Base-by-base conservation (phyloP, 1,140 invertebrate genomes). In the Neodiprion fabricii region DNA sequence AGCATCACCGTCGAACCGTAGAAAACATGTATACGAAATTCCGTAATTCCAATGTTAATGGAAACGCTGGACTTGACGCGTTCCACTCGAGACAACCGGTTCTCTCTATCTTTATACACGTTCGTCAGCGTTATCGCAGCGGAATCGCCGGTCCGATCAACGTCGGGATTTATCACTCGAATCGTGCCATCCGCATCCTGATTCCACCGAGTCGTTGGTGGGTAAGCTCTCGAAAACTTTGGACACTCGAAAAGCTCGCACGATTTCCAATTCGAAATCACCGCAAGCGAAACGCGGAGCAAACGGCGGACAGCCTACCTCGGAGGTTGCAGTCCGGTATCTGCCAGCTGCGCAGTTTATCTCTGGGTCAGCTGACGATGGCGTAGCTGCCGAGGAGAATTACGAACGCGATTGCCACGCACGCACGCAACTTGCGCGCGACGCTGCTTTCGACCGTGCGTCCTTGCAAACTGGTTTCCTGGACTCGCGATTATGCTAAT, bases 401-500 rank as follows among this genome's bases (percentile, higher is more conserved):
- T 14, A 61, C 53, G 53, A 61, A 61, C 9, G 53, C n/a, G 53
- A 14, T 61, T 61, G 53, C 53, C 53, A 61, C 53, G n/a, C 53
- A 61, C 53, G 53, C 11, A 14, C 11, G 53, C 53, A 61, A 61
- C 11, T 61, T 61, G 53, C 53, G 53, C 53, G 53, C 53, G 28
- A 5, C 1, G 28, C 53, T 17, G 53, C 53, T 61, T 61, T 61
- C n/a, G 53, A 61, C 11, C 53, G 53, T 61, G 5, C 53, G 53
- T 61, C 53, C 53, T 61, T 61, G 53, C 53, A 61, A 61, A 61
- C 53, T 61, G 53, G 53, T 61, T 61, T 61, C 53, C 53, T 61
- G 53, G 53, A 61, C 53, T 61, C 53, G 28, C 28, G 53, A 61
- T 9, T 61, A 61, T 61, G 53, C 5, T 61, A 9, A 61, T 61